A percentile compares a stretch with the other conserved stretches of the same genome.
Conservation (phyloP, 2,797 vertebrate species). For the Notamacropus eugenii region DNA sequence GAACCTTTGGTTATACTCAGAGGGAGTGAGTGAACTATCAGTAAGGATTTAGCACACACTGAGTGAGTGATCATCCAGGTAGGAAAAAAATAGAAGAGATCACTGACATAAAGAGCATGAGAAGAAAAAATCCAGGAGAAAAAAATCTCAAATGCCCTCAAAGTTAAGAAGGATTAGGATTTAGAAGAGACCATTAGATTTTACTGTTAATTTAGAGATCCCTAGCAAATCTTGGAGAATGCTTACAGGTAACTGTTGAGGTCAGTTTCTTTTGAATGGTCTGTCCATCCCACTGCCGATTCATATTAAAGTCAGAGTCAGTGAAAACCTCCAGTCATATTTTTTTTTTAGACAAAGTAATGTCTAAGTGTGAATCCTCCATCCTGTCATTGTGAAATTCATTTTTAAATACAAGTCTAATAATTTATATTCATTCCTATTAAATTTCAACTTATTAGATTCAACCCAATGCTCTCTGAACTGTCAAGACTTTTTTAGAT, state of each 20-base stretch:
- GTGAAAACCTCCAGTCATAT: background rate
- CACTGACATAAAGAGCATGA: background rate
- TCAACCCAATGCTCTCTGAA: background rate
- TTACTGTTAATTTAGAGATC: background rate
- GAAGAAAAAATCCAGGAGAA: background rate
- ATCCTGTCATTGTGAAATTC: background rate
- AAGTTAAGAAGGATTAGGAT: background rate
- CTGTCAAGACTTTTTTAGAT: background rate
- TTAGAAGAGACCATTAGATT: background rate
- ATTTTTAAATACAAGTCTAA: background rate
- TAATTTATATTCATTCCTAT: background rate
- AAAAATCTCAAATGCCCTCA: background rate
- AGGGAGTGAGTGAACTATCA: background rate
- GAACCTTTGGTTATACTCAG: background rate
- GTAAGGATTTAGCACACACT: background rate
- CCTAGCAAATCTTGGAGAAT: background rate
- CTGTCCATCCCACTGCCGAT: background rate
- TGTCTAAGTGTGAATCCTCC: background rate
- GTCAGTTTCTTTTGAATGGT: background rate
- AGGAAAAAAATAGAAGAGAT: background rate
- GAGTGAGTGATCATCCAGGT: background rate
- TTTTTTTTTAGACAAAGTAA: background rate
- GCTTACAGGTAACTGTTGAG: background rate
- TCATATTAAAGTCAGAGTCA: background rate
- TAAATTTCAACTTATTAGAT: background rate